Base-by-base conservation (phyloP, 2,797 vertebrate genomes). In the Smutsia temminckii region DNA sequence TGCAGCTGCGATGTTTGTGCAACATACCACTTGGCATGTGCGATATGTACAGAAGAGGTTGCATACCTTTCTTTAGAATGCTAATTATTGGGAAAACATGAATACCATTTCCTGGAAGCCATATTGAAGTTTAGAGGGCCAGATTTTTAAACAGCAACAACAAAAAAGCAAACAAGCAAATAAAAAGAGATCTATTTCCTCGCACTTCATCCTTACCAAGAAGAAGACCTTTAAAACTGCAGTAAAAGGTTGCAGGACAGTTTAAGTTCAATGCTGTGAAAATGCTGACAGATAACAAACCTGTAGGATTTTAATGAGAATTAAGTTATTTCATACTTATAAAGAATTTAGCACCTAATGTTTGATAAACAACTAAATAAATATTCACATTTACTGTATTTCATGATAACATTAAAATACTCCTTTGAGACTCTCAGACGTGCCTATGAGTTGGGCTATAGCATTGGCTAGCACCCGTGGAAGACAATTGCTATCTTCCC, bases 41-140 rank as follows among this genome's bases (percentile, higher is more conserved):
- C 16, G 64, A 77, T 79, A 17, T 94, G 11, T 85, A 61, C 64
- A 85, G 61, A 91, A 94, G 72, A 80, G 46, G 55, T 77, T 72
- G 53, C 88, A 17, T 93, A 91, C 81, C 69, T 96, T 96, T 95
- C 85, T 94, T 88, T 85, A 72, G 61, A 93, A 93, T 85, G 61
- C 55, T 95, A 93, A 94, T 91, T 93, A 89, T 75, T 91, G 78
- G 80, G 77, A 80, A 96, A 79, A 89, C 21, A 72, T 68, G 63
- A 91, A 68, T 91, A 83, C 14, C 40, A 61, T 80, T 93, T 85
- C 34, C n/a, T 85, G 25, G 61, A 88, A 89, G 25, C 42, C 57
- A 81, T 88, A 53, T 75, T 77, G 61, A 95, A 93, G 13, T 86
- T 81, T 71, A 37, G 21, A 53, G 25, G 66, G 64, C 14, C 92